These are phyloP conservation scores for Paedocypris micromegethes DNA, from an alignment of 2,797 vertebrate species.

Conservation along the genomic window DNA sequence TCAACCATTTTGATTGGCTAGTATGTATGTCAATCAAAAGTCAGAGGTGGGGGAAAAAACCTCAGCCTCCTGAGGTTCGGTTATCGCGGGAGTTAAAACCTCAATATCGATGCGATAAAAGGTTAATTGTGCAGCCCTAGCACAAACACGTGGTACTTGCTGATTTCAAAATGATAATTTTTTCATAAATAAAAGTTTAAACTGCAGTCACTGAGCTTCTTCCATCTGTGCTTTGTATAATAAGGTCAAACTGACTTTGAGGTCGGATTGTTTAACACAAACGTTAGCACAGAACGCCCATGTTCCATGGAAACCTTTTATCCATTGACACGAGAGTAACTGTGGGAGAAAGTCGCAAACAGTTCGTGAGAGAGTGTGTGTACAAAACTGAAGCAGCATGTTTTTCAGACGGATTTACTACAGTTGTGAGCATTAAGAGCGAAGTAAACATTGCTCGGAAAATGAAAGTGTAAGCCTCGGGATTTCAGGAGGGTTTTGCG, in stretches of 20 bases:
- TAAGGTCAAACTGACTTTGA: slow-evolving; percentile 62
- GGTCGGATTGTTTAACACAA: slow-evolving; percentile 58
- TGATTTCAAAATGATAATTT: too few relatives aligned
- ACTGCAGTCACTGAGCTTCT: slow-evolving; percentile 26
- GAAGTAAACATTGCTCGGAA: slow-evolving; percentile 21
- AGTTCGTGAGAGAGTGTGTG: slow-evolving; percentile 1
- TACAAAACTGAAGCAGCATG: slow-evolving; percentile 13
- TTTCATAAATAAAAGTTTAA: too few relatives aligned
- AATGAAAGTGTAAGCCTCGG: not conserved
- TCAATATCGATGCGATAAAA: too few relatives aligned
- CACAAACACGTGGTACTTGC: too few relatives aligned
- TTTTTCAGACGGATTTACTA: slow-evolving; percentile 11
- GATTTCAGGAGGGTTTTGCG: not conserved
- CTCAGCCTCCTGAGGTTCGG: too few relatives aligned
- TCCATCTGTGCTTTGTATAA: slow-evolving; percentile 23
- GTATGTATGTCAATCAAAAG: too few relatives aligned
- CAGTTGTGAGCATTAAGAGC: slow-evolving; percentile 3
- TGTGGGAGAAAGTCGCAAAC: slow-evolving; percentile 39
- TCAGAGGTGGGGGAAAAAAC: too few relatives aligned
- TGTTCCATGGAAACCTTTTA: slow-evolving; percentile 59
- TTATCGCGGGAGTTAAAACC: too few relatives aligned
- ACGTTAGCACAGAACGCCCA: slow-evolving; percentile 64
- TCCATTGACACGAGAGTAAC: slow-evolving; percentile 53
- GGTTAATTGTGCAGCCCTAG: too few relatives aligned
- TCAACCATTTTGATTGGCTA: too few relatives aligned